Base-by-base conservation (phyloP, 2,888 invertebrate genomes). In the Meloe dianella region DNA sequence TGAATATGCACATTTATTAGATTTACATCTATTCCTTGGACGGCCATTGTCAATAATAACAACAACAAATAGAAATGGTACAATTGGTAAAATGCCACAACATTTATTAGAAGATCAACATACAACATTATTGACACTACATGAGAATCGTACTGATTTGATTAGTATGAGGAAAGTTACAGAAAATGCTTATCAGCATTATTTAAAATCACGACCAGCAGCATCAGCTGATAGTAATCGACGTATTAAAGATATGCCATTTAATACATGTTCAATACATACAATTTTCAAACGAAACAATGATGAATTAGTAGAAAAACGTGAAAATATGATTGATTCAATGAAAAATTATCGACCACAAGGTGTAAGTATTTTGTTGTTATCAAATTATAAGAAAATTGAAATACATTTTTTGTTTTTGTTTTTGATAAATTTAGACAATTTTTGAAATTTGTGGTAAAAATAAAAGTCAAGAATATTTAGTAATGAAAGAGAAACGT, bases 21-120 rank as follows among this genome's bases (percentile, higher is more conserved):
- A 99, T 84, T 86, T 99, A 60, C 95, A 97, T 81, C 86, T 99
- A 71, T 99, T 99, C 84, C 87, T 99, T 61, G 96, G 95, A 41
- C 87, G 90, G 61, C 88, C 92, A 0, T 85, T 97, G 1, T 87
- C 88, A 12, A 84, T 91, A 38, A 78, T 84, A 0, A 81, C 86
- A 4, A 69, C 74, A 14, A 83, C 85, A 41, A 79, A 80, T 56
- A 79, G 79, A 63, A 86, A 88, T 65, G 90, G 89, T 5, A 86
- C 90, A 57, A 88, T 93, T 81, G 99, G 98, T 1, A 86, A 89
- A 58, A 87, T 95, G 74, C 97, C 98, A 0, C 92, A 93, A 69
- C 87, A 88, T 14, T 85, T 93, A 67, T 81, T 98, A 20, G 98
- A 98, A 81, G 90, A 95, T 76, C 90, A 96, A 78, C 91, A 92